Base-by-base conservation (phyloP, 1,140 invertebrate genomes). In the Leptinotarsa texana region DNA sequence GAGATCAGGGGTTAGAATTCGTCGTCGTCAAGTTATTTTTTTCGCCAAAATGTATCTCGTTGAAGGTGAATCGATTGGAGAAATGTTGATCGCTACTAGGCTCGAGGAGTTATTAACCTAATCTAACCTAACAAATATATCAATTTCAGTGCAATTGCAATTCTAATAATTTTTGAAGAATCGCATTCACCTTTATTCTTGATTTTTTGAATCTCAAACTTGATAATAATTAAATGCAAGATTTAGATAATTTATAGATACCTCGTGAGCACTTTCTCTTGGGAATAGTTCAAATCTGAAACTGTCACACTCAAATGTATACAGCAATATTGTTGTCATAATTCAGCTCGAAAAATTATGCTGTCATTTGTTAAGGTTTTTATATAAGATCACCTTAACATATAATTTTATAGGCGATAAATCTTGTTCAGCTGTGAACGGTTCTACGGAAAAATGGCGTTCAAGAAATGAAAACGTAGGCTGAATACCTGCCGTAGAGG, bases 401-500 rank as follows among this genome's bases (percentile, higher is more conserved):
- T 57, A 57, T 57, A 57, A 57, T 17, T 57, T 57, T 57, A 57
- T 57, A 57, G 51, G 51, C n/a, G 4, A 17, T 57, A 57, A 57
- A 57, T 57, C 51, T 57, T 57, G 51, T 57, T 57, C 51, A 42
- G 33, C 2, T 57, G 15, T 57, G n/a, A 57, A n/a, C 17, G n/a
- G n/a, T 17, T 42, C 33, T 57, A 3, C 4, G 51, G 4, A 57
- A 57, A 57, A 57, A 15, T 57, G 6, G 17, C 51, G n/a, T 57
- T n/a, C 51, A 57, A 15, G 15, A 42, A 57, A 57, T 57, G n/a
- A 57, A 57, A 57, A 57, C 51, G 51, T 57, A 57, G 51, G 51
- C 15, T 57, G 51, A 18, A 57, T 57, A 57, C 51, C 51, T 18
- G 51, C 6, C n/a, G n/a, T 57, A 57, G 17, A 18, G 51, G 51